Evolutionary conservation across 2,888 invertebrate genomes (phyloP), one percentile per base, ranked within the genome.

Genomic region (Coleophora deauratella): DNA sequence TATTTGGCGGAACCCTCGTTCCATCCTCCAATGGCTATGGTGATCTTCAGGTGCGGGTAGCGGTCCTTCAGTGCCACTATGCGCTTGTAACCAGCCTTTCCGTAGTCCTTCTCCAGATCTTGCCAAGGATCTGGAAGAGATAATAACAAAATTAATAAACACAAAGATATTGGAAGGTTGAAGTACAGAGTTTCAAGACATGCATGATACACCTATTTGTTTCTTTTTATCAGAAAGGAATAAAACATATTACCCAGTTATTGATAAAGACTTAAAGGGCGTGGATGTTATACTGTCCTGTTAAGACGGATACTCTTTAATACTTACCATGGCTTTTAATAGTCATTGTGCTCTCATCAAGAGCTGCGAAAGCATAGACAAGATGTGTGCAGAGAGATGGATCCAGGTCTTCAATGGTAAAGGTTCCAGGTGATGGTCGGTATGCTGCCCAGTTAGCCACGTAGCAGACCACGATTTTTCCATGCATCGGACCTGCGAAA

Each of bases 21-120:
- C 96, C 96, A 96, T 0, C 96, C 96, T 0, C 96, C 96, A 32
- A 97, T 93, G 0, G 95, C 96, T 9, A 96, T 68, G 2, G 91
- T 89, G 3, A 93, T 89, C 66, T 90, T 92, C 35, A 96, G 67
- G 55, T 91, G 91, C 0, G 93, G 92, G 69, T 92, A 89, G 9
- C 82, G 81, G 36, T 87, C 68, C 54, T 91, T 92, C 0, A 95
- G 63, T 0, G 77, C 77, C 0, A 92, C 92, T 42, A 94, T 73
- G 11, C 91, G 88, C 49, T 89, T 90, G 68, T 89, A 94, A 9
- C 90, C 91, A 21, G 89, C 90, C 73, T 90, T 90, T 27, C 94
- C 95, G 50, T 91, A 91, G 55, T 92, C 87, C 35, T 91, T 92
- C 33, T 91, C 90, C 4, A 94, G 72, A 64, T 95, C 95, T 68